Evolutionary conservation across 2,888 invertebrate genomes (phyloP).

Genomic region (Troides aeacus): DNA sequence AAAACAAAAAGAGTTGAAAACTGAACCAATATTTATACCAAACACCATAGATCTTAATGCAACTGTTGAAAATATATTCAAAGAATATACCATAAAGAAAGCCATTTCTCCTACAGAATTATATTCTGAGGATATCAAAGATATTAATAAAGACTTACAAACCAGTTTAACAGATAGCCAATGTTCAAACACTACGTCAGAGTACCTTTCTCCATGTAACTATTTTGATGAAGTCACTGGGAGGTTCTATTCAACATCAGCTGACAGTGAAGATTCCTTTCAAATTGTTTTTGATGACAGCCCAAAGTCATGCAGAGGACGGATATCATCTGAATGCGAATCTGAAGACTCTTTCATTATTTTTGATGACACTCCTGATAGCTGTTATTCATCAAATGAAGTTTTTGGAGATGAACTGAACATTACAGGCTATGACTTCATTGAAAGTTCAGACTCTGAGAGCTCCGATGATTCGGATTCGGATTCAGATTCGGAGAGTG

Average conservation of each 20-base stretch:
- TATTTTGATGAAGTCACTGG: conserved; percentile 66
- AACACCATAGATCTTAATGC: conserved; percentile 28
- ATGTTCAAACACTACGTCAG: conserved; percentile 31
- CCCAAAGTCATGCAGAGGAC: conserved; percentile 39
- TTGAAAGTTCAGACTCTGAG: conserved; percentile 36
- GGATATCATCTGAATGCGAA: conserved; percentile 73
- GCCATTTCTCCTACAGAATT: neutral
- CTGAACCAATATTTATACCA: conserved; percentile 23
- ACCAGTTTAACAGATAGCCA: conserved; percentile 1
- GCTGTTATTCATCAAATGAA: conserved; percentile 65
- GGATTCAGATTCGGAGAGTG: conserved; percentile 36
- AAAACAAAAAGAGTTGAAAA: conserved; percentile 10
- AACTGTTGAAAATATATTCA: neutral
- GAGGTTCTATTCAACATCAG: conserved; percentile 54
- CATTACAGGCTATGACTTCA: conserved; percentile 30
- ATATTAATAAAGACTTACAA: conserved; percentile 2
- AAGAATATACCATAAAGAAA: neutral
- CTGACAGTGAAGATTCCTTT: conserved; percentile 68
- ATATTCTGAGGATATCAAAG: conserved; percentile 15
- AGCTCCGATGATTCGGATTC: conserved; percentile 35
- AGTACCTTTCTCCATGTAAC: conserved; percentile 31
- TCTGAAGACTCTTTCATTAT: conserved; percentile 81
- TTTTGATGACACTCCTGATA: conserved; percentile 67
- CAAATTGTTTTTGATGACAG: conserved; percentile 70
- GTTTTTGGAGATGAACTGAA: conserved; percentile 55